Evolutionary conservation across 2,797 vertebrate genomes (phyloP).

Genomic region (Poeciliopsis gracilis): DNA sequence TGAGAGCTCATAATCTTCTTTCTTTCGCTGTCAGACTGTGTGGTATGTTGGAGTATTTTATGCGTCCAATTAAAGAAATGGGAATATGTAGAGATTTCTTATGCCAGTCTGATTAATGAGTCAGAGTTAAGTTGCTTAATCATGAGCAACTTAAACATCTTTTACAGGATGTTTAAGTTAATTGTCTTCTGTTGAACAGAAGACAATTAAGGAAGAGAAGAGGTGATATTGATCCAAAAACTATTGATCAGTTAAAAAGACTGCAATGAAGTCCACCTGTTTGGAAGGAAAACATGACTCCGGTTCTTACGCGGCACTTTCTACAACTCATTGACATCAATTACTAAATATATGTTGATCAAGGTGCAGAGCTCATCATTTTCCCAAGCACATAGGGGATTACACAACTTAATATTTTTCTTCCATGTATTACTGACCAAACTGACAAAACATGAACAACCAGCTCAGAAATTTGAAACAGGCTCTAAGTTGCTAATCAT

Average conservation of each 20-base stretch:
- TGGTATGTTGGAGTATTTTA: not conserved
- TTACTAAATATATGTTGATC: slow-evolving; percentile 12
- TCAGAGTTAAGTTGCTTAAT: not conserved
- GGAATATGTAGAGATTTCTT: not conserved
- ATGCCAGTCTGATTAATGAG: not conserved
- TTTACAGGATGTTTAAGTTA: too few species aligned
- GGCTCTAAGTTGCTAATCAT: slow-evolving; percentile 28
- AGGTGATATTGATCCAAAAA: not conserved
- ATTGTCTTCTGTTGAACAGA: not conserved
- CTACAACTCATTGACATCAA: not conserved
- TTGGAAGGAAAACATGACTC: not conserved
- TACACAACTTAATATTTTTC: slow-evolving; percentile 35
- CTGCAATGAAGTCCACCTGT: not conserved
- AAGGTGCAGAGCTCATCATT: slow-evolving; percentile 26
- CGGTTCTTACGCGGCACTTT: not conserved
- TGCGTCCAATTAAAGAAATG: not conserved
- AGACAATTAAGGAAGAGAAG: not conserved
- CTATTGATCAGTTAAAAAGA: slow-evolving; percentile 1
- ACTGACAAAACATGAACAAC: slow-evolving; percentile 23
- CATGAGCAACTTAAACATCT: too few species aligned
- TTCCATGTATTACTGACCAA: slow-evolving; percentile 37
- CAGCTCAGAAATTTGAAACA: slow-evolving; percentile 25
- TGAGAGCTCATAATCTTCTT: not conserved
- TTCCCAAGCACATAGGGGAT: slow-evolving; percentile 11
- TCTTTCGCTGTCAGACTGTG: not conserved